Conservation (phyloP, 2,113 vertebrate genomes). For the Anser brachyrhynchus region DNA sequence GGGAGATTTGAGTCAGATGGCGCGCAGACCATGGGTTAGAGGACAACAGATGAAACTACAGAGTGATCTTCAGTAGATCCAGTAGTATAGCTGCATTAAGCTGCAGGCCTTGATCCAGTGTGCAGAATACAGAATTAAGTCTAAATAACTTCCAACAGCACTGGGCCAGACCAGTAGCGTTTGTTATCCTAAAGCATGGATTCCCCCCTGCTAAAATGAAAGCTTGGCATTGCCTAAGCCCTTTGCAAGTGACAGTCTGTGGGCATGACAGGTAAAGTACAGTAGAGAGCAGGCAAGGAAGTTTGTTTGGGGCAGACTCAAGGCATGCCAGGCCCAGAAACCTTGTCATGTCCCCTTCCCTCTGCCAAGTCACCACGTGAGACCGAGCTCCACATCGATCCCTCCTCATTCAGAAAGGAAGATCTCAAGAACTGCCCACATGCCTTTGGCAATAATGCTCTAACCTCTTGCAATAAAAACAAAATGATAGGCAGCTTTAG, state of each 20-base stretch:
- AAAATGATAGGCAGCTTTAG: background rate
- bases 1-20: background rate
- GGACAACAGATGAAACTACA: background rate
- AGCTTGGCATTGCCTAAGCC: background rate
- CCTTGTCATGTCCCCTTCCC: accelerated
- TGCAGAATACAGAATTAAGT: background rate
- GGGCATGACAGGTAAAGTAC: background rate
- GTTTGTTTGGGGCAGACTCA: background rate
- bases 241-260: background rate
- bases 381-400: background rate
- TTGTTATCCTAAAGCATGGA: background rate
- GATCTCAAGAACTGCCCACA: background rate
- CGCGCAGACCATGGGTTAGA: background rate
- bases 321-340: background rate
- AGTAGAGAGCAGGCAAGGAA: background rate
- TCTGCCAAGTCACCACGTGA: background rate
- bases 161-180: background rate
- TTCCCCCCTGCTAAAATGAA: background rate
- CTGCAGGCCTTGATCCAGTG: background rate
- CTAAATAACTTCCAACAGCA: background rate
- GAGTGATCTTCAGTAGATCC: background rate
- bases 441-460: background rate
- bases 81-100: background rate
- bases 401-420: background rate
- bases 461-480: background rate